Percentiles rank a stretch among this genome's conserved stretches.
phyloP scores from a whole-genome alignment of 1,140 invertebrate species.

The Sminthurides bifidus region DNA sequence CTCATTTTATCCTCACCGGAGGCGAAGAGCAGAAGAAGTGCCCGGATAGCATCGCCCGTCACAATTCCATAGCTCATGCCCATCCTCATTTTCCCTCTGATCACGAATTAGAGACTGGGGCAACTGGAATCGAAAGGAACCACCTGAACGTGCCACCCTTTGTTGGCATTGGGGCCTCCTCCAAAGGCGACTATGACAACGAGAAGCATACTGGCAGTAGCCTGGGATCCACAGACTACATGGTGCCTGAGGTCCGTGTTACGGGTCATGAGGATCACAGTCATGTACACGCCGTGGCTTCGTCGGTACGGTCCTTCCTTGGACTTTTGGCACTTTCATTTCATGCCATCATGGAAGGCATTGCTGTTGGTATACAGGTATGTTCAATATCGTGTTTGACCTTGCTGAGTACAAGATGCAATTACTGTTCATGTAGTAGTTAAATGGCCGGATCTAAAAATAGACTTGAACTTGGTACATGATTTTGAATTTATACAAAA shows the following conservation, averaged over 20 bases:
- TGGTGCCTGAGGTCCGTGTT: no score
- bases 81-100: neutral
- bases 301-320: constrained; percentile 57
- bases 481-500: neutral
- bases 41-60: constrained; percentile 12
- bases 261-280: constrained; percentile 12
- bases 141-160: neutral
- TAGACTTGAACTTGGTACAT: neutral
- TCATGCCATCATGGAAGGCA: constrained; percentile 81
- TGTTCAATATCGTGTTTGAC: neutral
- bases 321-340: constrained; percentile 77
- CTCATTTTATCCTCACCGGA: constrained; percentile 46
- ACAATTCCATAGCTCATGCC: constrained; percentile 19
- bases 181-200: neutral
- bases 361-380: constrained; percentile 30
- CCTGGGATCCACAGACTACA: no score
- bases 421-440: neutral
- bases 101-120: neutral
- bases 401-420: no score
- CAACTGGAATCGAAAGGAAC: neutral
- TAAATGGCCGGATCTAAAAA: no score
- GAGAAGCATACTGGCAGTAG: neutral
- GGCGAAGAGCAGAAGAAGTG: constrained; percentile 31
- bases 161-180: neutral
- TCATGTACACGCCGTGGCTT: constrained; percentile 28